Evolutionary conservation across 2,888 invertebrate genomes (phyloP).

Genomic region (Cordilura impudica): DNA sequence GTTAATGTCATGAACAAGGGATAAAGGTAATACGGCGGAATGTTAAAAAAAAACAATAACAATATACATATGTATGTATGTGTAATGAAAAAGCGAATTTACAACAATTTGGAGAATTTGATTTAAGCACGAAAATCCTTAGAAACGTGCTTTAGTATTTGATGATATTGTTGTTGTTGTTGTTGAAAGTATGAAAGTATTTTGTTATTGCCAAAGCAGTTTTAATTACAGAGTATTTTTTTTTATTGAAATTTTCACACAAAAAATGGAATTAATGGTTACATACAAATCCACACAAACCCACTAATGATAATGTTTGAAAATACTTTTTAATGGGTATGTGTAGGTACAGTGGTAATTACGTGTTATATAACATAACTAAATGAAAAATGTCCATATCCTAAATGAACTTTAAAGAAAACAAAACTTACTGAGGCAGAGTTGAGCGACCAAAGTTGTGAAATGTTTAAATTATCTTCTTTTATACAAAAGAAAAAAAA

Average conservation of each 20-base stretch:
- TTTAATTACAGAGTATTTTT: constrained; percentile 46
- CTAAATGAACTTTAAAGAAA: too few relatives aligned
- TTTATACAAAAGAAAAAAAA: too few relatives aligned
- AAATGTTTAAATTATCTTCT: too few relatives aligned
- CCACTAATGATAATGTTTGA: constrained; percentile 25
- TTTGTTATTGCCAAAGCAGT: constrained; percentile 40
- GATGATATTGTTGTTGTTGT: constrained; percentile 18
- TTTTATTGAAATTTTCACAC: constrained; percentile 33
- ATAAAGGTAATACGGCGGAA: constrained; percentile 2
- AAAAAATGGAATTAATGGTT: constrained; percentile 52
- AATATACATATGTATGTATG: background rate
- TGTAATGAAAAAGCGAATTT: background rate
- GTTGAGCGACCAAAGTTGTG: too few relatives aligned
- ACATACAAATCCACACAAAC: constrained; percentile 18
- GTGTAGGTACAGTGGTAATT: background rate
- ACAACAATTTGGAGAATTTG: constrained; percentile 45
- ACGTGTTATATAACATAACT: too few relatives aligned
- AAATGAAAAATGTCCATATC: too few relatives aligned
- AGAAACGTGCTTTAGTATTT: constrained; percentile 41
- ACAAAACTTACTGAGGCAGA: too few relatives aligned
- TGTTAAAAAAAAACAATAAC: constrained; percentile 1
- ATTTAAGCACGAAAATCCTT: constrained; percentile 47
- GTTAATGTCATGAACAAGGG: constrained; percentile 43
- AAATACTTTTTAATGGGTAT: constrained; percentile 32
- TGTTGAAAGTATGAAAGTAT: background rate